These are phyloP conservation scores for Gymnobelideus leadbeateri DNA, from an alignment of 2,113 vertebrate species.

Conservation along the genomic window DNA sequence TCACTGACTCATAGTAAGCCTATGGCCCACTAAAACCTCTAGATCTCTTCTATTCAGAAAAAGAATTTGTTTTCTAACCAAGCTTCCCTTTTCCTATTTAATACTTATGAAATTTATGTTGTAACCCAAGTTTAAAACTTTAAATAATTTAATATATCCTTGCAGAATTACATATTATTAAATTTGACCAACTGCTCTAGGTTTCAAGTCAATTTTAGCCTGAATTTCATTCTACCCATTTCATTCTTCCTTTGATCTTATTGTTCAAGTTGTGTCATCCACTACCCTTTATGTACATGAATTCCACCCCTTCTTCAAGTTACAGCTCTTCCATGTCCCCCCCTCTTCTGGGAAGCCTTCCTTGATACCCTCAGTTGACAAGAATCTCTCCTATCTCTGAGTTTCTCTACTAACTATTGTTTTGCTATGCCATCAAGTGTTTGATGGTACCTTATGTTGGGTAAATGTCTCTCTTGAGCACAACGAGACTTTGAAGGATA, in stretches of 20 bases:
- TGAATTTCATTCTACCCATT: neutral
- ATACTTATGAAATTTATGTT: neutral
- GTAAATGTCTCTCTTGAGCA: neutral
- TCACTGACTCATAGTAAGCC: neutral
- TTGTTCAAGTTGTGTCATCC: neutral
- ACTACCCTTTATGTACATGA: neutral
- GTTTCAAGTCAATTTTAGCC: neutral
- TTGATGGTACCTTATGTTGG: neutral
- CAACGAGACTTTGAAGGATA: neutral
- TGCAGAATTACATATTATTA: neutral
- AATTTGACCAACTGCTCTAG: neutral
- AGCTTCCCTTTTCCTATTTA: neutral
- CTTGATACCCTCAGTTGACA: neutral
- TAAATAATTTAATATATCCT: neutral
- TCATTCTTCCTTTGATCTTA: neutral
- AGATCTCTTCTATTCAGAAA: neutral
- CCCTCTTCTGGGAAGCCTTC: neutral
- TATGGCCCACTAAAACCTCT: neutral
- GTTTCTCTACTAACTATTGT: neutral
- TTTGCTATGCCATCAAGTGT: neutral
- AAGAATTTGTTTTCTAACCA: neutral
- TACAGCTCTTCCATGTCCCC: neutral
- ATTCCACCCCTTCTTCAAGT: neutral
- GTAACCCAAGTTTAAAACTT: neutral
- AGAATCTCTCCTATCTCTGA: neutral